These are phyloP conservation scores for Verasper variegatus DNA, from an alignment of 2,113 vertebrate genomes.

Conservation along the genomic window DNA sequence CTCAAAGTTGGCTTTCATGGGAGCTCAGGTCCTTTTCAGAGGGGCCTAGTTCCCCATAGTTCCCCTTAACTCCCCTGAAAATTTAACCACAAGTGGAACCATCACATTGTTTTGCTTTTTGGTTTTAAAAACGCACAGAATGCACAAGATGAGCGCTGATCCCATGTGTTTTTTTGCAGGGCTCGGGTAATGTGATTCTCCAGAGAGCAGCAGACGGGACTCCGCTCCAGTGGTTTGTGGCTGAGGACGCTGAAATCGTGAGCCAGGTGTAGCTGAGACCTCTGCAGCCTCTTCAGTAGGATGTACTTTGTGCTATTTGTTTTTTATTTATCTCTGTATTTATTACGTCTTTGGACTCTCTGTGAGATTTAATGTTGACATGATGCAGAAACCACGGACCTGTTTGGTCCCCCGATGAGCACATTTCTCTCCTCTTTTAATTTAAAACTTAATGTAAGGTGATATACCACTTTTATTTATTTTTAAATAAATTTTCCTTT, in stretches of 20 bases:
- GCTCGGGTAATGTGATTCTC: constrained; percentile 81
- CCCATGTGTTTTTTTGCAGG: constrained; percentile 67
- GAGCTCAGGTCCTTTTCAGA: too few relatives aligned
- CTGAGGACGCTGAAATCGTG: constrained; percentile 87
- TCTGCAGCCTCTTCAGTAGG: constrained; percentile 20
- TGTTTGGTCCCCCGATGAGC: constrained; percentile 6
- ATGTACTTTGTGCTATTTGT: constrained; percentile 18
- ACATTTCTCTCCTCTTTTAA: constrained; percentile 47
- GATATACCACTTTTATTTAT: constrained; percentile 76
- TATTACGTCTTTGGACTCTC: constrained; percentile 75
- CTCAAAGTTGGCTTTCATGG: too few relatives aligned
- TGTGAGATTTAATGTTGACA: constrained; percentile 60
- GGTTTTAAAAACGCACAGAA: background rate
- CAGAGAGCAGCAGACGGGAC: constrained; percentile 86
- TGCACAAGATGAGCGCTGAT: background rate
- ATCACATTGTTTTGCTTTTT: background rate
- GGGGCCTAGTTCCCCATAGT: too few relatives aligned
- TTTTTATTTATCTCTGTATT: constrained; percentile 72
- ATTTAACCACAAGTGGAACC: too few relatives aligned
- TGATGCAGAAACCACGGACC: constrained; percentile 45
- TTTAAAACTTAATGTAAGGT: constrained; percentile 73
- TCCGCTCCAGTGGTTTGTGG: constrained; percentile 88
- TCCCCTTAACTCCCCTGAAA: too few relatives aligned
- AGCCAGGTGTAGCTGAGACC: constrained; percentile 85
- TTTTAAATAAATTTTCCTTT: constrained; percentile 42